Evolutionary conservation across 37 sponge, comb jelly and placozoan genomes (phyloP), one percentile per base, ranked within the genome.

Genomic region (Aphrocallistes beatrix): DNA sequence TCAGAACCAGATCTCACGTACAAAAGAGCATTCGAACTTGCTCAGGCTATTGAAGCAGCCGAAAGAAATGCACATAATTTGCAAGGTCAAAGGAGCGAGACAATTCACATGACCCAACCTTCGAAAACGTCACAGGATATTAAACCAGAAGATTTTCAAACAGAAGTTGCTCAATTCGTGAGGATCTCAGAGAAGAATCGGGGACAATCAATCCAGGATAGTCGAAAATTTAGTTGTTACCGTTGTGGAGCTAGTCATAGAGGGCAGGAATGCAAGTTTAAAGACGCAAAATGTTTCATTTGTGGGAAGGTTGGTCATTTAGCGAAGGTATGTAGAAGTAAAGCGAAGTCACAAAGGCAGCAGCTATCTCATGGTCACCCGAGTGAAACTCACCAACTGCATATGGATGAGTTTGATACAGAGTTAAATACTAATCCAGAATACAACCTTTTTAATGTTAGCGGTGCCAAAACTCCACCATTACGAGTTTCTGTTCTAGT

Each of bases 271-370:
- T 89, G 89, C 81, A 37, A 19, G 0, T 81, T 38, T 81, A 85
- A 51, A 42, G 86, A 83, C 0, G 47, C 30, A 0, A 81, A 51
- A 1, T 89, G 89, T 38, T 81, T 83, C 36, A 36, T 8, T 19
- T 89, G 89, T 36, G 38, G 47, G 1, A 89, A 89, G 42, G 39
- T 36, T 30, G 89, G 89, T 1, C 89, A 89, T 81, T 0, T 89
- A 0, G 89, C 89, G 34, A 84, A 51, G 34, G 84, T 83, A 0
- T 89, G 89, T 50, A 23, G 85, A 30, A 81, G 19, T 0, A 86
- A 48, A 0, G 23, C 83, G 13, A 87, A 82, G 84, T n/a, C n/a
- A n/a, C n/a, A n/a, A n/a, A n/a, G n/a, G n/a, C n/a, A n/a, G n/a
- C n/a, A n/a, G n/a, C n/a, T n/a, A n/a, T n/a, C n/a, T n/a, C n/a